Evolutionary conservation across 2,888 invertebrate genomes (phyloP).

Genomic region (Melieria picta): DNA sequence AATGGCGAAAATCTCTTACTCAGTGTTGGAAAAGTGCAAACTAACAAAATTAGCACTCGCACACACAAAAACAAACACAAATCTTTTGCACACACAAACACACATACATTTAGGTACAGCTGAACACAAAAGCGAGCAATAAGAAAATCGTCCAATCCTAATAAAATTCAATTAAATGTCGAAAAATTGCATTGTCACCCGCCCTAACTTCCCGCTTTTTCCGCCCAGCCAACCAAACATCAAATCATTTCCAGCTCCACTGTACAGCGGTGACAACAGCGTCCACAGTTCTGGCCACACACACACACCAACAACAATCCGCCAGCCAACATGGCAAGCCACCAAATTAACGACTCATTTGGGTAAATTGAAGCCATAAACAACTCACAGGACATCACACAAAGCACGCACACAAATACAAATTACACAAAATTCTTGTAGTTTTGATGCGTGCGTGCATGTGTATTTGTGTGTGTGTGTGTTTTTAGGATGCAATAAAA

Average conservation of each 20-base stretch:
- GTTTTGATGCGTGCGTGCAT: background rate
- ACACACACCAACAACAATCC: background rate
- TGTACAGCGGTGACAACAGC: background rate
- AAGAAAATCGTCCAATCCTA: constrained; percentile 48
- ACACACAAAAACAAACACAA: background rate
- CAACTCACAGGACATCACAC: constrained; percentile 41
- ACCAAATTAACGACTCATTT: constrained; percentile 61
- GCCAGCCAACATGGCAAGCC: constrained; percentile 2
- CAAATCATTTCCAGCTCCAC: background rate
- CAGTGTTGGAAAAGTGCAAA: background rate
- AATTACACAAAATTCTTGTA: constrained; percentile 37
- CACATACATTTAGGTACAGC: background rate
- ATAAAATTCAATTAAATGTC: constrained; percentile 60
- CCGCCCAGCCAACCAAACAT: background rate
- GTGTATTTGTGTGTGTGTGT: background rate
- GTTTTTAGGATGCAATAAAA: constrained; percentile 13
- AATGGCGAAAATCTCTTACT: background rate
- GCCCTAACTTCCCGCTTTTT: background rate
- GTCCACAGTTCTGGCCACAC: background rate
- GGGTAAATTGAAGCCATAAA: constrained; percentile 61
- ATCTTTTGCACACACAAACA: background rate
- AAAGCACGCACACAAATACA: constrained; percentile 35
- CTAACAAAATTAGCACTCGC: background rate
- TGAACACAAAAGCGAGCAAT: background rate
- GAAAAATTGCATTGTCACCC: constrained; percentile 49